Conservation (phyloP, 2,888 invertebrate species). For the Luperina testacea region DNA sequence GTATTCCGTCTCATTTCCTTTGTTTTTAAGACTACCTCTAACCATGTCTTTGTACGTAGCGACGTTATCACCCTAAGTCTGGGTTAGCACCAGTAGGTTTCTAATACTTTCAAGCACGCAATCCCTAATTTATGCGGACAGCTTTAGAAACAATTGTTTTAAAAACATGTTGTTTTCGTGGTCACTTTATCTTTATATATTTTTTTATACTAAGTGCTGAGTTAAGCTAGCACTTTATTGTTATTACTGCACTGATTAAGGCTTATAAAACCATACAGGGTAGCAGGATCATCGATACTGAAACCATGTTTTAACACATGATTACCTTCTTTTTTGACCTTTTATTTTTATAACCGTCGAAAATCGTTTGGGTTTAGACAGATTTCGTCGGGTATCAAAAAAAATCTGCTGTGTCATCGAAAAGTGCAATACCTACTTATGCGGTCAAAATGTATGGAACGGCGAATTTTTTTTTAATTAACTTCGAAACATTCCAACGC, state of each 20-base stretch:
- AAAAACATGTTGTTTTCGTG: constrained; percentile 58
- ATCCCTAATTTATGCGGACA: constrained; percentile 60
- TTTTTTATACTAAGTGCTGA: constrained; percentile 38
- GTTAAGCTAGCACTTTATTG: constrained; percentile 25
- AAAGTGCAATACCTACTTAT: too few relatives aligned
- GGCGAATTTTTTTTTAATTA: too few relatives aligned
- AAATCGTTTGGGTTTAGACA: too few relatives aligned
- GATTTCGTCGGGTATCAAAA: too few relatives aligned
- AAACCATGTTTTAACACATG: not conserved
- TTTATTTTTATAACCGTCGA: too few relatives aligned
- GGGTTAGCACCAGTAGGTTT: constrained; percentile 55
- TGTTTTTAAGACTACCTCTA: constrained; percentile 46
- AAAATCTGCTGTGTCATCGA: too few relatives aligned
- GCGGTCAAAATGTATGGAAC: too few relatives aligned
- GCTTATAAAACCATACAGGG: not conserved
- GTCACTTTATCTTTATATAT: constrained; percentile 49
- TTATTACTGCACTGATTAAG: constrained; percentile 15
- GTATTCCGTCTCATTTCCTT: constrained; percentile 25
- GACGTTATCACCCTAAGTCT: constrained; percentile 59
- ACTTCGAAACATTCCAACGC: too few relatives aligned
- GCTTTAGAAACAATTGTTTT: constrained; percentile 55
- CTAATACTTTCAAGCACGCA: constrained; percentile 62
- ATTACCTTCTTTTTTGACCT: too few relatives aligned
- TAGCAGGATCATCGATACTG: not conserved
- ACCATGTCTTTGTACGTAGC: constrained; percentile 58